These are phyloP conservation scores for Octodon degus DNA, from an alignment of 2,113 vertebrate species.

Conservation along the genomic window DNA sequence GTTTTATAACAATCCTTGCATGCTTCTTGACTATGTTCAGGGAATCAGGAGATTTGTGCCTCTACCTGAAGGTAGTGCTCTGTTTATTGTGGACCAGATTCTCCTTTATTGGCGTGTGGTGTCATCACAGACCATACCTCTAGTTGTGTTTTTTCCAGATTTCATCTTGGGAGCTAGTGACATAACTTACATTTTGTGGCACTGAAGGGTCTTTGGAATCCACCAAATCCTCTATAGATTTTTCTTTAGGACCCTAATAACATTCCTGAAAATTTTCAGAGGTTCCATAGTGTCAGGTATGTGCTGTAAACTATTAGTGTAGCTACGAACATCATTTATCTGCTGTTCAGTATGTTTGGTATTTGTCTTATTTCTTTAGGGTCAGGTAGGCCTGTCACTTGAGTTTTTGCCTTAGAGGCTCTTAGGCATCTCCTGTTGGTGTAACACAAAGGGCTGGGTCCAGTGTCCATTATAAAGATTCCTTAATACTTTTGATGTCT, in stretches of 20 bases:
- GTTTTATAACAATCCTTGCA: slow-evolving; percentile 1
- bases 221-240: accelerated
- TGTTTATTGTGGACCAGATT: not conserved
- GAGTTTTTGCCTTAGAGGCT: slow-evolving; percentile 41
- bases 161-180: slow-evolving; percentile 51
- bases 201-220: not conserved
- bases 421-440: slow-evolving; percentile 44
- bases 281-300: not conserved
- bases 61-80: not conserved
- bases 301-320: not conserved
- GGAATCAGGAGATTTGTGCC: accelerated
- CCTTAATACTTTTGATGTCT: not conserved
- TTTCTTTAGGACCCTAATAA: accelerated
- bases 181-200: not conserved
- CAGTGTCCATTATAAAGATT: not conserved
- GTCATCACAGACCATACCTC: accelerated
- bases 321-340: not conserved
- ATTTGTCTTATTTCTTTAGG: slow-evolving; percentile 11
- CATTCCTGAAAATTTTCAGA: not conserved
- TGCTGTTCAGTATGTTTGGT: slow-evolving; percentile 28
- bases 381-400: not conserved
- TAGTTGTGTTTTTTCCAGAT: accelerated
- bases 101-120: accelerated
- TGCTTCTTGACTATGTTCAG: not conserved
- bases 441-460: not conserved